Evolutionary conservation across 2,888 invertebrate species (phyloP), one percentile per base, ranked within the genome.

Genomic region (Pterostichus madidus): DNA sequence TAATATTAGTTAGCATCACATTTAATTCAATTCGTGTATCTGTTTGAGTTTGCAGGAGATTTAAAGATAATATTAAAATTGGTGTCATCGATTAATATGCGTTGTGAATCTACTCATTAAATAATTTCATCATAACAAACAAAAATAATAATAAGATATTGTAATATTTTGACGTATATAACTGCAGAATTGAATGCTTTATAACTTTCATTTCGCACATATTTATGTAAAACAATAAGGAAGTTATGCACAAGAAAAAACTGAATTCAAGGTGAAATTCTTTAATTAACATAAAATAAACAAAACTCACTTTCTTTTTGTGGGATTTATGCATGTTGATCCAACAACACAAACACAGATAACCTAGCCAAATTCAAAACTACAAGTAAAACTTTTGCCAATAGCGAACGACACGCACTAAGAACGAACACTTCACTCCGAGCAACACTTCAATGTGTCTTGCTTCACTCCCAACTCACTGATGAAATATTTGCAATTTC

Each of bases 291-390:
- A 59, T 2, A 17, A 39, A 35, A 64, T 2, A 46, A 46, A 79
- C 8, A 24, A 80, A n/a, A 64, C 80, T 80, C 52, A 80, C 80
- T 68, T 52, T 46, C 68, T 80, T 80, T 71, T 68, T 80, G 31
- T 80, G 64, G 13, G 80, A 80, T 46, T 80, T 80, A 52, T 80
- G 49, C 80, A 80, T 80, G n/a, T 52, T 32, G 31, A 68, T 44
- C 39, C 59, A 59, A 39, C 59, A 59, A 53, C 59, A 59, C 59
- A 59, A 59, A 59, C 59, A 17, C 59, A 17, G 24, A 11, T 17
- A 59, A 59, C 10, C 39, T 39, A 39, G 59, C 31, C 59, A 59
- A 59, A 59, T 24, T 59, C 3, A 17, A 49, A 59, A 59, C 31
- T 64, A 64, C 24, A 10, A 7, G 17, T 15, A n/a, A 59, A 59